Evolutionary conservation across 2,113 vertebrate species (phyloP).

Genomic region (Actenoides lindsayi): DNA sequence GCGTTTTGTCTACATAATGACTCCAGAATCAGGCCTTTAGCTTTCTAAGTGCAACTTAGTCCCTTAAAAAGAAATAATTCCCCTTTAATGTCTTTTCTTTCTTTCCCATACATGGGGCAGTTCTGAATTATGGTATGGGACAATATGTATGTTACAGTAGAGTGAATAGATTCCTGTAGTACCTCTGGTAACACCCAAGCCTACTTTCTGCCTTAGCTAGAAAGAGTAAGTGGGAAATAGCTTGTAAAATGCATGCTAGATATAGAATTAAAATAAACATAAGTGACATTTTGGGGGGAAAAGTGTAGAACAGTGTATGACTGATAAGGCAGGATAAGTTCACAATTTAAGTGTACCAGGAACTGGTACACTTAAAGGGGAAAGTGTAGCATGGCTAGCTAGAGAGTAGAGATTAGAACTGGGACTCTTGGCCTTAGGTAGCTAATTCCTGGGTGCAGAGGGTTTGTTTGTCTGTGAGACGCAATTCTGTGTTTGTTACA

Average conservation of each 20-base stretch:
- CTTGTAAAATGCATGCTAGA: slow-evolving; percentile 64
- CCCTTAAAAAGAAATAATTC: slow-evolving; percentile 17
- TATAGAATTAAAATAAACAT: slow-evolving; percentile 30
- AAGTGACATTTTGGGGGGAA: neutral
- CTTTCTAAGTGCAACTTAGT: slow-evolving; percentile 29
- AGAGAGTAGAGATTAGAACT: neutral
- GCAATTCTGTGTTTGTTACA: neutral
- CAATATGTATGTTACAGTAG: slow-evolving; percentile 46
- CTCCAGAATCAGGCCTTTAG: slow-evolving; percentile 44
- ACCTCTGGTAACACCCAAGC: slow-evolving; percentile 41
- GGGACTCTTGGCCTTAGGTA: neutral
- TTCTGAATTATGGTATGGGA: slow-evolving; percentile 42
- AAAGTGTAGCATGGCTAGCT: neutral
- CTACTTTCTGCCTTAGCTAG: slow-evolving; percentile 59
- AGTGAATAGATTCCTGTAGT: slow-evolving; percentile 63
- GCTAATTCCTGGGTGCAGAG: neutral
- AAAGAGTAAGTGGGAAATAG: slow-evolving; percentile 46
- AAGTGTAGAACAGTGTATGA: neutral
- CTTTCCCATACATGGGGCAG: neutral
- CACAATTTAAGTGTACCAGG: neutral
- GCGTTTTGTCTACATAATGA: slow-evolving; percentile 24
- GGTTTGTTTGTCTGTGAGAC: neutral
- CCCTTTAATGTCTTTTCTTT: slow-evolving; percentile 28
- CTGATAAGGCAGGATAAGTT: slow-evolving; percentile 28
- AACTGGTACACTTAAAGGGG: neutral